These are phyloP conservation scores for Hecatera dysodea DNA, from an alignment of 2,888 invertebrate species.

Conservation along the genomic window DNA sequence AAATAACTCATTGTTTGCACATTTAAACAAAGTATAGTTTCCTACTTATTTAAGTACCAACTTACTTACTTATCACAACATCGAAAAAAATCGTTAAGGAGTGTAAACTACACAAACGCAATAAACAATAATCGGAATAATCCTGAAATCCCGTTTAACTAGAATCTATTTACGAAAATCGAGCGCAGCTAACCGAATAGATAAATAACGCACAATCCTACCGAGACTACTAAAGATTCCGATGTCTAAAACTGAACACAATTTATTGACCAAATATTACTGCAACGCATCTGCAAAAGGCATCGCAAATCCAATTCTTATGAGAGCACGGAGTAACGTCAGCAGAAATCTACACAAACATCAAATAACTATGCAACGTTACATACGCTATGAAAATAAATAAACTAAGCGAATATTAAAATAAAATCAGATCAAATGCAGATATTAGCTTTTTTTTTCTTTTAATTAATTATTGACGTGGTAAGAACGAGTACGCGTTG, in stretches of 20 bases:
- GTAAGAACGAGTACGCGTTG: no score
- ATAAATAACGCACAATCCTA: slow-evolving; percentile 33
- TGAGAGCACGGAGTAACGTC: slow-evolving; percentile 38
- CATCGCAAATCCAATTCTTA: slow-evolving; percentile 32
- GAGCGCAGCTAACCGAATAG: background rate
- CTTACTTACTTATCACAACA: background rate
- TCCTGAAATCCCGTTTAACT: background rate
- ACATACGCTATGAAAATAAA: slow-evolving; percentile 7
- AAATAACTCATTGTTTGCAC: no score
- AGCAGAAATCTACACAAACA: slow-evolving; percentile 30
- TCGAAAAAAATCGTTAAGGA: background rate
- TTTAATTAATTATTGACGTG: slow-evolving; percentile 17
- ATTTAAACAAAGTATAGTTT: background rate
- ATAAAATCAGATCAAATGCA: slow-evolving; percentile 22
- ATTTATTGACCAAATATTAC: slow-evolving; percentile 48
- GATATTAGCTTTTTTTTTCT: slow-evolving; percentile 2
- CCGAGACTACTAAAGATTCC: slow-evolving; percentile 21
- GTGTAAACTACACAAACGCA: background rate
- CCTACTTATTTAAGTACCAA: background rate
- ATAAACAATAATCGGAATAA: background rate
- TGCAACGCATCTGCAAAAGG: slow-evolving; percentile 18
- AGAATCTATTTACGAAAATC: slow-evolving; percentile 24
- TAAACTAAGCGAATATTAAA: slow-evolving; percentile 26
- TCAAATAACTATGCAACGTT: slow-evolving; percentile 9
- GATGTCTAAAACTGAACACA: slow-evolving; percentile 20